phyloP scores from a whole-genome alignment of 2,113 vertebrate genomes.

The Odobenus rosmarus region DNA sequence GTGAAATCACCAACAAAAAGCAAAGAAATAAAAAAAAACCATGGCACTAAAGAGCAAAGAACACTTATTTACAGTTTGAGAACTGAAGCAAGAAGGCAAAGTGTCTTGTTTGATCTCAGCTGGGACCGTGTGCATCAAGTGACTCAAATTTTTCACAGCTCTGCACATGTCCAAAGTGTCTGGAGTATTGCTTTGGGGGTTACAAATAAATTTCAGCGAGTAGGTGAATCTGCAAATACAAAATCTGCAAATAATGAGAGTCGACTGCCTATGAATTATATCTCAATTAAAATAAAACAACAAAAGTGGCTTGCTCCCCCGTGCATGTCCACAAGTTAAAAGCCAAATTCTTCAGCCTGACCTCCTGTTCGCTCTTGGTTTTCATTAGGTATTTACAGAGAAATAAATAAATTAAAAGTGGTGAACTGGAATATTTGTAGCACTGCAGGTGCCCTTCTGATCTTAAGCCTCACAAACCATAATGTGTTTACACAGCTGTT shows the following conservation, averaged over 20 bases:
- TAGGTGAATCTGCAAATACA: neutral
- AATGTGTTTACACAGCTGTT: slow-evolving; percentile 28
- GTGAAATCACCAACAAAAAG: neutral
- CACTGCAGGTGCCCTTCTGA: neutral
- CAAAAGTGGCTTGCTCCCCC: neutral
- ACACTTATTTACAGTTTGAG: neutral
- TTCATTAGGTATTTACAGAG: neutral
- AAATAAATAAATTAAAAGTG: neutral
- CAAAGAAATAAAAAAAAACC: neutral
- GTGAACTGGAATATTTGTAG: neutral
- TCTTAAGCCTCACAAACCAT: neutral
- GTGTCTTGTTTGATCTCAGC: neutral
- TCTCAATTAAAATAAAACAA: neutral
- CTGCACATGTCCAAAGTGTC: neutral
- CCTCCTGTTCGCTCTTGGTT: neutral
- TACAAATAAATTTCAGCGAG: neutral
- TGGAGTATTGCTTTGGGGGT: neutral
- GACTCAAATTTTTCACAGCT: neutral
- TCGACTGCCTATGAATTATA: neutral
- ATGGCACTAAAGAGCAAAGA: neutral
- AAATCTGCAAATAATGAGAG: neutral
- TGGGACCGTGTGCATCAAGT: neutral
- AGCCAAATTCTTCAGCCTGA: neutral
- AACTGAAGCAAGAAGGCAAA: neutral
- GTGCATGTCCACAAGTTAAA: neutral